Base-by-base conservation (phyloP, 2,888 invertebrate genomes). In the Lydus trimaculatus region DNA sequence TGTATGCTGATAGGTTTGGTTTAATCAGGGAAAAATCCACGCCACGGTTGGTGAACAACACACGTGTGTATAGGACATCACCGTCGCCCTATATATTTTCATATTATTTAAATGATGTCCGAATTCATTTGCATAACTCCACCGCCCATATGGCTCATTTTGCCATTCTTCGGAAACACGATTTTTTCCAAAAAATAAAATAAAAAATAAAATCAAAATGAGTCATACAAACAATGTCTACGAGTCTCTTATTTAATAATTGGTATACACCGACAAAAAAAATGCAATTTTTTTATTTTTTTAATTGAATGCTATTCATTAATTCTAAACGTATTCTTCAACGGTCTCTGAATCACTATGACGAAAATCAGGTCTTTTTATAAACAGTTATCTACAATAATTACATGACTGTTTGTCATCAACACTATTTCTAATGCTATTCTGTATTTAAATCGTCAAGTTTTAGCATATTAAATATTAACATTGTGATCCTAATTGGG, bases 51-150 rank as follows among this genome's bases (percentile, higher is more conserved):
- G 78, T 74, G 79, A 73, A 77, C 52, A 52, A 52, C 81, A 81
- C 82, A 82, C 81, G 81, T 81, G 82, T 78, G 78, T 74, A 67
- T 76, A 79, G 76, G 72, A 73, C 82, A 81, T 81, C 80, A 80
- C 76, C 73, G 76, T 72, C 79, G 77, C 80, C 80, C 80, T 75
- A 78, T 77, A 78, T 77, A 78, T 81, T 81, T 80, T 81, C 79
- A 80, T 82, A 79, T n/a, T 52, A 83, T 83, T 83, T 79, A 83
- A 82, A 82, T 82, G 80, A 81, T 82, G 77, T 75, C 75, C 78
- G 73, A 75, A 73, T 77, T 68, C 78, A 82, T 82, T 83, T 82
- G 78, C 82, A 82, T 82, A 81, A 52, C 25, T 52, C 23, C 73
- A 76, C 73, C 75, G 73, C 79, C 78, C 81, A 82, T 82, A 81